These are phyloP conservation scores for Apeira syringaria DNA, from an alignment of 2,888 invertebrate genomes.

Conservation along the genomic window DNA sequence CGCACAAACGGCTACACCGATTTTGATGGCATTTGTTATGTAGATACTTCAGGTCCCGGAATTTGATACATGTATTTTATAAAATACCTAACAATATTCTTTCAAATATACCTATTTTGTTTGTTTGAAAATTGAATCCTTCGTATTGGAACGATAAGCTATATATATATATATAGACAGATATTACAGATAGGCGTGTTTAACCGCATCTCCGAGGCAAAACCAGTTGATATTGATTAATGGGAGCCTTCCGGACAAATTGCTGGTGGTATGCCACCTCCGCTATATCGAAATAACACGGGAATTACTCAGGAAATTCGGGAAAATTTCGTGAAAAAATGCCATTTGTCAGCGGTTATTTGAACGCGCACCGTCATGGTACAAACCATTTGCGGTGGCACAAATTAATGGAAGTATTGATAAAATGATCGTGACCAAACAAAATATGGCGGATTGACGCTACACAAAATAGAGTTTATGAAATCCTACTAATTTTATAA, in stretches of 20 bases:
- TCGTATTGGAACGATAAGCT: no score
- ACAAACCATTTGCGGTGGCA: slow-evolving; percentile 1
- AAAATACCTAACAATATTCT: no score
- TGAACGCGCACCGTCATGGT: slow-evolving; percentile 10
- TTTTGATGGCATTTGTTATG: no score
- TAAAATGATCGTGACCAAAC: neutral
- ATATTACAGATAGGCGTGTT: neutral
- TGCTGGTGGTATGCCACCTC: slow-evolving; percentile 17
- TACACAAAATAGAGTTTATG: no score
- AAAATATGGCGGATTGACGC: no score
- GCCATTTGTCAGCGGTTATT: slow-evolving; percentile 9
- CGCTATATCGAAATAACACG: slow-evolving; percentile 18
- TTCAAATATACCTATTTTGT: no score
- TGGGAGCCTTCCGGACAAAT: slow-evolving; percentile 16
- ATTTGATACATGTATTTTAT: no score
- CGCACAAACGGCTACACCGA: no score
- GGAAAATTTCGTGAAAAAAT: slow-evolving; percentile 19
- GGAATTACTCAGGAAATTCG: slow-evolving; percentile 14
- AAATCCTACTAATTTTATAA: no score
- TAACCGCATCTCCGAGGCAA: slow-evolving; percentile 2
- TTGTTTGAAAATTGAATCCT: no score
- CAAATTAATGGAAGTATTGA: slow-evolving; percentile 4
- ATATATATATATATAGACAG: no score
- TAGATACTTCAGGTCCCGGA: no score
- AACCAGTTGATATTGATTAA: slow-evolving; percentile 20